Evolutionary conservation across 2,797 vertebrate species (phyloP), one percentile per base, ranked within the genome.

Genomic region (Coreius guichenoti): DNA sequence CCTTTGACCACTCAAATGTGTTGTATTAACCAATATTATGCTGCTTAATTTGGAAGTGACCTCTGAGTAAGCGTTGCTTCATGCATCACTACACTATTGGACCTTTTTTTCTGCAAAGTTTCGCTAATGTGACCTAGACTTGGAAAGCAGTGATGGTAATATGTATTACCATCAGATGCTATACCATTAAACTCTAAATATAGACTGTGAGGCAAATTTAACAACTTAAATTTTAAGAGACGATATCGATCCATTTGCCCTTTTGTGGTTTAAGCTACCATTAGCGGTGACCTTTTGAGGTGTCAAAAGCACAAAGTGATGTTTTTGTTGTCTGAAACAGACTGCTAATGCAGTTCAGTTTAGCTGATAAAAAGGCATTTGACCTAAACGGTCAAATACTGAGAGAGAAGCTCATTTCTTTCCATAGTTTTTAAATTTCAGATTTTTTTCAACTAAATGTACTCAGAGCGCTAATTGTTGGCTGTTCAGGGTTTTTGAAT

Each of bases 231-330:
- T 49, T 54, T 76, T 33, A 54, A 69, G 13, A 61, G 4, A 54
- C 36, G 29, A 75, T 75, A 51, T 65, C 8, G 1, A 29, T 31
- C 45, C 23, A 29, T 36, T 29, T 26, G 58, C 31, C 47, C 47
- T 77, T 56, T 68, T 77, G 61, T n/a, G 7, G 36, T 77, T 26
- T 69, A 69, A 84, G 19, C 45, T 47, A 49, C 13, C 29, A 76
- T 76, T 76, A 67, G 61, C 43, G 16, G 26, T 67, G 78, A 49
- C 61, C 43, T 79, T 78, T 78, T 45, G 17, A 63, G 36, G 56
- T 63, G 36, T 45, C 56, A 74, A 47, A 61, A 61, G 58, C 82
- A 76, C 81, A 74, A 76, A 77, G 49, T 23, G 61, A 26, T 73
- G 51, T 49, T 76, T 65, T 17, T 65, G 65, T n/a, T 56, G 23